Evolutionary conservation across 2,888 invertebrate genomes (phyloP), one percentile per base, ranked within the genome.

Genomic region (Phengaris alcon): DNA sequence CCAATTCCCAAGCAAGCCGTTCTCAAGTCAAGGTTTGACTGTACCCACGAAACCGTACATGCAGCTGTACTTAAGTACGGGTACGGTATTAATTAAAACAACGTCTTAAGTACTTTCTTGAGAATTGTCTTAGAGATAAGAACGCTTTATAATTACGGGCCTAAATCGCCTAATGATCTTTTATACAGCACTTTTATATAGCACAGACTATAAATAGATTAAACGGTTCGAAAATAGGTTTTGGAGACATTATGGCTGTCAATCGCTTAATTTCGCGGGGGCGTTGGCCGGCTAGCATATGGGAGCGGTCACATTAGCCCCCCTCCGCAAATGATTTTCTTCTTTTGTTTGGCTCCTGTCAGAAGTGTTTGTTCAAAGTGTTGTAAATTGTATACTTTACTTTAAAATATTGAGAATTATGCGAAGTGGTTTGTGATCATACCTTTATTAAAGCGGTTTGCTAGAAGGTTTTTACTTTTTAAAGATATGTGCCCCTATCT

Each of bases 281-380:
- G 87, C 89, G 88, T 86, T 86, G 88, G 80, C 87, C 87, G 85
- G 80, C 22, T 22, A 8, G 22, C 84, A 80, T 86, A 85, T 86
- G 84, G 84, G 80, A 83, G 86, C 83, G 81, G 84, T 85, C 87
- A 88, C 86, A 86, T 90, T 88, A 87, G 84, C 84, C 85, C 87
- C 87, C 85, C 85, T 82, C 80, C 84, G 84, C 77, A 84, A 82
- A 84, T 79, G 84, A 88, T 90, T 90, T 90, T 84, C 83, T 89
- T 83, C 80, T 84, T 81, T 78, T 77, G 83, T 87, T 86, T 85
- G 84, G 85, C 87, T 87, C 87, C 87, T 82, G 84, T 83, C 64
- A 64, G 6, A 44, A 64, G 64, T 64, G 64, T 64, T 64, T 64
- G 35, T 35, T 12, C 4, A 35, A 64, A 64, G 35, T 52, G 52